Evolutionary conservation across 2,888 invertebrate species (phyloP), one percentile per base, ranked within the genome.

Genomic region (Chaitophorus viminalis): DNA sequence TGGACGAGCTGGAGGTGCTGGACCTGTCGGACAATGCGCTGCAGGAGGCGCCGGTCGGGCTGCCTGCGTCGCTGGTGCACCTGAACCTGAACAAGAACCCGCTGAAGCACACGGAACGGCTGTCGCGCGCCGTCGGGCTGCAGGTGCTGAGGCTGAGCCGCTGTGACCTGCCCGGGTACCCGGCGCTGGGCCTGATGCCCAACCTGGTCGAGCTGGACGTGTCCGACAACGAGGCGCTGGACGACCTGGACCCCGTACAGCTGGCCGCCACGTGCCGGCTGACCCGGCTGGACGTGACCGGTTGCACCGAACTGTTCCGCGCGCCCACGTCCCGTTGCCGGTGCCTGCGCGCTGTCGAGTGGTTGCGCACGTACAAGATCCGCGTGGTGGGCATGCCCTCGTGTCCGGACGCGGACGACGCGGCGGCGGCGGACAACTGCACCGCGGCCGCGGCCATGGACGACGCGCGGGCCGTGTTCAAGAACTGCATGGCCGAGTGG

Each of bases 261-360:
- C 21, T 88, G 84, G 88, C 88, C 60, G 21, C 14, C 77, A 82
- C 84, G 77, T 88, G 88, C 76, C 77, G 88, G 29, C 74, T 88
- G 77, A 31, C 70, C 70, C 36, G 17, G 72, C 78, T 88, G 11
- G 77, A 84, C 77, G 54, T 88, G 4, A 83, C 77, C 31, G 65
- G 39, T 1, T 46, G 46, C 25, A 70, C 33, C 52, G 25, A 1
- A 2, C 31, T 78, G 72, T 82, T 60, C 75, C 54, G 11, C 31
- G 17, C 1, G 25, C 39, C 29, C 31, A 29, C n/a, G 14, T n/a
- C 87, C 29, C 76, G 60, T 29, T 84, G 88, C 84, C 77, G 77
- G 31, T 88, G 88, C 31, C 52, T n/a, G 65, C 77, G 65, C 68
- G 70, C 72, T 29, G 39, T 65, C 29, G 60, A 70, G 11, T 88